A percentile compares a stretch with the other conserved stretches of the same genome.
Conservation (phyloP, 1,140 invertebrate genomes). For the Zaprionus tsacasi region DNA sequence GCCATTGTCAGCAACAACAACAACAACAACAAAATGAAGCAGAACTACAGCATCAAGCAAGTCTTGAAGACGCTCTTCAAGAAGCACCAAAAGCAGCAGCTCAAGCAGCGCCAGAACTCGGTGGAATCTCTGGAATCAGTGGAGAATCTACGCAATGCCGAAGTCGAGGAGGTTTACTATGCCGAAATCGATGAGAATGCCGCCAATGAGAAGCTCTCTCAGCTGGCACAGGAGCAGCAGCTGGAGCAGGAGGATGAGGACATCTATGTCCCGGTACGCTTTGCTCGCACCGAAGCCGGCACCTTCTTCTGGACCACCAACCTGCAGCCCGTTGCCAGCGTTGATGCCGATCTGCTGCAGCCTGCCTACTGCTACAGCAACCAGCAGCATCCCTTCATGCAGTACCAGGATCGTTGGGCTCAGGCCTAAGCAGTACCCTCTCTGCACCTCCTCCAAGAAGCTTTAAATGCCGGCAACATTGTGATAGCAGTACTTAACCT, state of each 20-base stretch:
- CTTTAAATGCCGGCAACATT: constrained; percentile 68
- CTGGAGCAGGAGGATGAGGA: constrained; percentile 65
- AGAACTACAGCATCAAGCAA: constrained; percentile 86
- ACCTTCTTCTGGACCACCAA: constrained; percentile 86
- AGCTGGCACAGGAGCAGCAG: constrained; percentile 84
- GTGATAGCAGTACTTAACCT: constrained; percentile 67
- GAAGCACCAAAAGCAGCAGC: constrained; percentile 71
- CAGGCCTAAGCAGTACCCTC: constrained; percentile 84
- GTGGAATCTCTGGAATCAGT: constrained; percentile 75
- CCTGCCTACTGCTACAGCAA: constrained; percentile 83
- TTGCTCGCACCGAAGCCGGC: constrained; percentile 86
- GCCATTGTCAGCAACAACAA: constrained; percentile 43
- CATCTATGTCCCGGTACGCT: constrained; percentile 85
- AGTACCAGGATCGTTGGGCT: constrained; percentile 85
- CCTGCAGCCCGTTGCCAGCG: constrained; percentile 75
- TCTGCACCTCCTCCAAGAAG: constrained; percentile 35
- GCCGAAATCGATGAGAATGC: constrained; percentile 87
- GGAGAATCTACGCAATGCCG: constrained; percentile 77
- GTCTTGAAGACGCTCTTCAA: constrained; percentile 84
- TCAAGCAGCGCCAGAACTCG: constrained; percentile 58
- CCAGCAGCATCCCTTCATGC: constrained; percentile 83
- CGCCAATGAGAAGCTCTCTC: constrained; percentile 87
- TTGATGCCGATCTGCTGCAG: constrained; percentile 81
- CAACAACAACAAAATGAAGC: constrained; percentile 77
- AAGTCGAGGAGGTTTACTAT: constrained; percentile 78